These are phyloP conservation scores for Chaetodon auriga DNA, from an alignment of 2,113 vertebrate genomes.

Conservation along the genomic window DNA sequence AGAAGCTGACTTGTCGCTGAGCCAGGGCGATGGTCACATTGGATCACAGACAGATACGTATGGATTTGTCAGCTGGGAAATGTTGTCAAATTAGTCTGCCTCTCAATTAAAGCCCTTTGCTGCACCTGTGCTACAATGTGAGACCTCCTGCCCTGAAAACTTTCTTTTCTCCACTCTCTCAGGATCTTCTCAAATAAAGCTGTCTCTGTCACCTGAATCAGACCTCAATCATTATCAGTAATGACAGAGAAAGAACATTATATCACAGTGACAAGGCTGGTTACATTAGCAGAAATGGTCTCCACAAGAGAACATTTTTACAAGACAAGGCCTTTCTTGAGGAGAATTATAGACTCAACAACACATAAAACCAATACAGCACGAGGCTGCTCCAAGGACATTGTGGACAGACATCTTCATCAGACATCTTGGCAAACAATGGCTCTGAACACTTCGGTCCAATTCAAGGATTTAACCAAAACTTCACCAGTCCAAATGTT, in stretches of 20 bases:
- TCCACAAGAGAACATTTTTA: too few relatives aligned
- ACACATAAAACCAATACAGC: too few relatives aligned
- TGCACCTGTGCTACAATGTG: neutral
- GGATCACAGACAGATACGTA: neutral
- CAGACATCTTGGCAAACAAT: neutral
- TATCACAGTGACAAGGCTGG: neutral
- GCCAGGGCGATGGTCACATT: neutral
- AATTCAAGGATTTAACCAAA: too few relatives aligned
- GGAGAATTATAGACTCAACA: neutral
- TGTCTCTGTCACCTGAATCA: neutral
- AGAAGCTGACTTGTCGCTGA: conserved; percentile 8
- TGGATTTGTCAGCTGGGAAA: neutral
- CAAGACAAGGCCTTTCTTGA: too few relatives aligned
- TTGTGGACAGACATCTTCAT: neutral
- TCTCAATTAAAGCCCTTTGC: conserved; percentile 4
- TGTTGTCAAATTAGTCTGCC: neutral
- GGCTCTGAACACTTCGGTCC: too few relatives aligned
- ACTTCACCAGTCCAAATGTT: too few relatives aligned
- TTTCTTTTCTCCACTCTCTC: neutral
- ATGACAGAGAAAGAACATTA: neutral
- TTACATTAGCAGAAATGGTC: neutral
- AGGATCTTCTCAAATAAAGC: neutral
- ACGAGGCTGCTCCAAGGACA: too few relatives aligned
- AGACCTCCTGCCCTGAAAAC: neutral
- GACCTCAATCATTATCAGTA: neutral